Percentiles rank a stretch among this genome's conserved stretches.
phyloP scores from a whole-genome alignment of 2,797 vertebrate genomes.

The Ctenopoma multispine region DNA sequence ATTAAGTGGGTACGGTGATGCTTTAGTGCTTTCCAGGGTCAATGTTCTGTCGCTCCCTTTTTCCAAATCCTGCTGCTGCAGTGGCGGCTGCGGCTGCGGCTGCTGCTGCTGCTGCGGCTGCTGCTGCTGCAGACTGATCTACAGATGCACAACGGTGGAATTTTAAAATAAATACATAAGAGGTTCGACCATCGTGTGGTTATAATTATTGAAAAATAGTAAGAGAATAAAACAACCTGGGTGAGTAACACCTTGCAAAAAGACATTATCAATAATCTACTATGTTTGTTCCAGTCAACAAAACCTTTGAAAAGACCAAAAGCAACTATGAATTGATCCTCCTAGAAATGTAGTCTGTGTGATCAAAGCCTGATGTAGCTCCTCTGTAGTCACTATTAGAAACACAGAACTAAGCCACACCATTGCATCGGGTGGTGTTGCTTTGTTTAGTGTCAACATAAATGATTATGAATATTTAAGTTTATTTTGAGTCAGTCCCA shows the following conservation, averaged over 20 bases:
- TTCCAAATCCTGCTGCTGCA: constrained; percentile 82
- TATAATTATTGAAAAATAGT: neutral
- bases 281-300: neutral
- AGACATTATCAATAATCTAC: neutral
- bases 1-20: constrained; percentile 68
- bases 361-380: neutral
- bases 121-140: constrained; percentile 75
- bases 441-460: neutral
- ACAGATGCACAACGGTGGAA: constrained; percentile 6
- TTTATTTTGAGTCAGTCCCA: no score
- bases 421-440: no score
- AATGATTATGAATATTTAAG: no score
- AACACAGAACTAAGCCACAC: no score
- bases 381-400: no score
- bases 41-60: constrained; percentile 87
- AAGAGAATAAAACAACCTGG: neutral
- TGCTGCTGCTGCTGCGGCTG: constrained; percentile 5
- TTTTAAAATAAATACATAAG: neutral
- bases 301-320: neutral
- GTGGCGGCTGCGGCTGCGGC: constrained; percentile 37
- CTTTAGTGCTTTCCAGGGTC: constrained; percentile 89
- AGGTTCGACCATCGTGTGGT: neutral
- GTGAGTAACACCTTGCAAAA: neutral
- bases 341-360: neutral
- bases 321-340: neutral